Evolutionary conservation across 1,140 invertebrate species (phyloP), one percentile per base, ranked within the genome.

Genomic region (Mylabris phalerata): DNA sequence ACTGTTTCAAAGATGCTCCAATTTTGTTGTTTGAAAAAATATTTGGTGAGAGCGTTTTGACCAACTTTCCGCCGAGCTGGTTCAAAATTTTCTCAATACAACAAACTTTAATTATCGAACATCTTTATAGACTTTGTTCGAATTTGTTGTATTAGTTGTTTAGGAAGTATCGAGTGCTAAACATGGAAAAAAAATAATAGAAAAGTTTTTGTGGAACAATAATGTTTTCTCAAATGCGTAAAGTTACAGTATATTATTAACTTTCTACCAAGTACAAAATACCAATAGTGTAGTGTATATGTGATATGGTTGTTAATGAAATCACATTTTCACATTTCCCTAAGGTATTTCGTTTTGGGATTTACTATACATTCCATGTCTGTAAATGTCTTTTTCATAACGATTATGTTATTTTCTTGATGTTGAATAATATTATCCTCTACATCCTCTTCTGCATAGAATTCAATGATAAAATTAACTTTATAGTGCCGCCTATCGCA

Each of bases 321-420:
- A 55, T 55, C 52, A 55, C 52, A 55, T 47, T 55, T 43, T 47
- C 52, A 55, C 52, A 46, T 55, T 55, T 43, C 52, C 52, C 45
- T 13, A 44, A 40, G 52, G 52, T 44, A 55, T 55, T 55, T 55
- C 44, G 52, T 47, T 55, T 55, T 41, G 32, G 52, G 52, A 55
- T 55, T 55, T 44, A 39, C 32, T 32, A 44, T 46, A 32, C 52
- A 46, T 40, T 55, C 52, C 19, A 44, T 32, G 7, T 32, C 48
- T 42, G 46, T 42, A 55, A 48, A 55, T 55, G 52, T 55, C 52
- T 55, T 55, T 44, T 47, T 55, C 47, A 55, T 55, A 46, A 55
- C 52, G 52, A 55, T 55, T 55, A 55, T 55, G 52, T 55, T 55
- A 55, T 44, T 47, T 55, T 55, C 45, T 43, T 39, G 44, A 48